A percentile compares a stretch with the other conserved stretches of the same genome.
Evolutionary conservation across 2,888 invertebrate species (phyloP).

Genomic region (Dendrolimus houi): DNA sequence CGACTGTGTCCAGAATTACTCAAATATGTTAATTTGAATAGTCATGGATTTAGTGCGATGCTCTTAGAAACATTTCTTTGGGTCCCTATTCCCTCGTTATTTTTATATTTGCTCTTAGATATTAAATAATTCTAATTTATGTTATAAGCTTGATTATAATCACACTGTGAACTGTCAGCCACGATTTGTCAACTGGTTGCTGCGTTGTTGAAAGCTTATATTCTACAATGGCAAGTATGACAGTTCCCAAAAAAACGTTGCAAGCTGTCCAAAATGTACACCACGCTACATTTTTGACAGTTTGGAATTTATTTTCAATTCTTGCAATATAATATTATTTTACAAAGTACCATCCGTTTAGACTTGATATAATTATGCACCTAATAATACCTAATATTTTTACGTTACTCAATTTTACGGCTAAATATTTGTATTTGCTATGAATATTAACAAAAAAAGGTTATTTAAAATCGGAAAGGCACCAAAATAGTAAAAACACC

Average conservation of each 20-base stretch:
- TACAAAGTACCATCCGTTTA: too few species aligned
- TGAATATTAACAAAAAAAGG: too few species aligned
- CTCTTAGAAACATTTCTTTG: neutral
- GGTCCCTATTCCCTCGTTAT: neutral
- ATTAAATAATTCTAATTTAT: neutral
- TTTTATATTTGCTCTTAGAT: neutral
- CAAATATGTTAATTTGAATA: neutral
- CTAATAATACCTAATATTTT: too few species aligned
- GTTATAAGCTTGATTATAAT: neutral
- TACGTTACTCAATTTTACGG: too few species aligned
- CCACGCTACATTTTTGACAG: too few species aligned
- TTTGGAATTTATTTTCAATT: too few species aligned
- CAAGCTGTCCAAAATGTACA: too few species aligned
- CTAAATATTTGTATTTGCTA: too few species aligned
- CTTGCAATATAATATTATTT: too few species aligned
- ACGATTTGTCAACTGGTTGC: conserved; percentile 2
- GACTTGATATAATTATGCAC: too few species aligned
- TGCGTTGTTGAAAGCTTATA: neutral
- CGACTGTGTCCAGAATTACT: neutral
- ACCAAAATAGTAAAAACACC: too few species aligned
- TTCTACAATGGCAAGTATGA: neutral
- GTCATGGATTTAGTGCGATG: neutral
- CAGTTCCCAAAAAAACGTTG: neutral
- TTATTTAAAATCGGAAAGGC: too few species aligned
- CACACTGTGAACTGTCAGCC: neutral